Evolutionary conservation across 2,797 vertebrate genomes (phyloP).

Genomic region (Nasua narica): DNA sequence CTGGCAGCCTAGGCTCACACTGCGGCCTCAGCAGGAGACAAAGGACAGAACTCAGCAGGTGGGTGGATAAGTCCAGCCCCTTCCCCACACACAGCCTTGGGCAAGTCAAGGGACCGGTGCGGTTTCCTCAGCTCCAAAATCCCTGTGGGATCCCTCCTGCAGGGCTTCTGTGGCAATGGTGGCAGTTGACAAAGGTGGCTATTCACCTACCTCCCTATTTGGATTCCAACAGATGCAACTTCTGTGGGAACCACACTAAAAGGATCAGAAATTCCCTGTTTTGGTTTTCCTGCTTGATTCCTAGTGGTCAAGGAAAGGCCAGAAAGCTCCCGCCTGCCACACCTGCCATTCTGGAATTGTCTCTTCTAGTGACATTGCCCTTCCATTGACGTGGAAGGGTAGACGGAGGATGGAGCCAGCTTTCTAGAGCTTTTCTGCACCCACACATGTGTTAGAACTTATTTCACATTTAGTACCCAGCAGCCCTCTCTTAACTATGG

Average conservation of each 20-base stretch:
- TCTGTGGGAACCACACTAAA: neutral
- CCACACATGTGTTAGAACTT: neutral
- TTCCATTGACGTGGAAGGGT: neutral
- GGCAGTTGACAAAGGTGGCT: neutral
- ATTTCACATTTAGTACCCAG: neutral
- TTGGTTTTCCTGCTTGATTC: neutral
- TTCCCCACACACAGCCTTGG: accelerated
- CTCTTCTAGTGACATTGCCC: neutral
- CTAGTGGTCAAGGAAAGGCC: neutral
- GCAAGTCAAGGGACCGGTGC: accelerated
- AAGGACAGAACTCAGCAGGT: neutral
- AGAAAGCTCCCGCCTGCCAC: neutral
- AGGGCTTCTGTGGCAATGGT: neutral
- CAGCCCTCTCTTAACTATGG: neutral
- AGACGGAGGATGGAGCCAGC: neutral
- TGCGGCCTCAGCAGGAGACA: too few species aligned
- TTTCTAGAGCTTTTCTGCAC: neutral
- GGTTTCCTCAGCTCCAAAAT: neutral
- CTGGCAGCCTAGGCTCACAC: neutral
- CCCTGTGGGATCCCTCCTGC: accelerated
- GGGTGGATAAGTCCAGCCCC: neutral
- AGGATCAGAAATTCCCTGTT: neutral
- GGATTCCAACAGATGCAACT: neutral
- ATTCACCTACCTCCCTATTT: neutral
- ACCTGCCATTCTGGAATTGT: neutral